Percentiles rank a stretch among this genome's conserved stretches.
Conservation (phyloP, 2,113 vertebrate genomes). For the Apaloderma vittatum region DNA sequence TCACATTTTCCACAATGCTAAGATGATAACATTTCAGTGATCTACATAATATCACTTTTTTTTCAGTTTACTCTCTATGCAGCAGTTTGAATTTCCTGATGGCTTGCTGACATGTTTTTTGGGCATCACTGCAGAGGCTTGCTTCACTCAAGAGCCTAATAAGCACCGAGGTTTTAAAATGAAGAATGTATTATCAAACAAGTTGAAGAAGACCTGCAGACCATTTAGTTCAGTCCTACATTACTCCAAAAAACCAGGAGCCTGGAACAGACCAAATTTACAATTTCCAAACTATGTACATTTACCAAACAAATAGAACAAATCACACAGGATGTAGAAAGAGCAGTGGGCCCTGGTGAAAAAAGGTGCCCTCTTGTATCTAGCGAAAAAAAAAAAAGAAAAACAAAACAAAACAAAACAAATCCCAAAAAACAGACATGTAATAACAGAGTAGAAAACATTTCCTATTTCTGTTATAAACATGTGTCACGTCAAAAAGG, state of each 20-base stretch:
- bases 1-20: neutral
- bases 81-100: neutral
- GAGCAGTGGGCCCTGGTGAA: neutral
- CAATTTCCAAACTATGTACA: neutral
- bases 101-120: neutral
- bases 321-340: neutral
- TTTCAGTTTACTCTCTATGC: neutral
- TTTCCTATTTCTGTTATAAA: neutral
- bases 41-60: neutral
- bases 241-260: neutral
- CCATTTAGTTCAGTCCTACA: neutral
- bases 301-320: neutral
- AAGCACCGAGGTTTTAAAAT: neutral
- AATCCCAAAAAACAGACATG: neutral
- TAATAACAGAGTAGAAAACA: neutral
- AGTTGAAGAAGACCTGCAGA: neutral
- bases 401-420: too few relatives aligned
- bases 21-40: neutral
- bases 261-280: neutral
- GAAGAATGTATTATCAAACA: neutral
- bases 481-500: neutral
- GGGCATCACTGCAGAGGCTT: neutral
- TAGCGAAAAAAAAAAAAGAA: too few relatives aligned
- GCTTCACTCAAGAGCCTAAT: neutral
- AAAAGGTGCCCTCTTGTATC: neutral